phyloP scores from a whole-genome alignment of 1,140 invertebrate genomes.

The Neodiprion virginianus region DNA sequence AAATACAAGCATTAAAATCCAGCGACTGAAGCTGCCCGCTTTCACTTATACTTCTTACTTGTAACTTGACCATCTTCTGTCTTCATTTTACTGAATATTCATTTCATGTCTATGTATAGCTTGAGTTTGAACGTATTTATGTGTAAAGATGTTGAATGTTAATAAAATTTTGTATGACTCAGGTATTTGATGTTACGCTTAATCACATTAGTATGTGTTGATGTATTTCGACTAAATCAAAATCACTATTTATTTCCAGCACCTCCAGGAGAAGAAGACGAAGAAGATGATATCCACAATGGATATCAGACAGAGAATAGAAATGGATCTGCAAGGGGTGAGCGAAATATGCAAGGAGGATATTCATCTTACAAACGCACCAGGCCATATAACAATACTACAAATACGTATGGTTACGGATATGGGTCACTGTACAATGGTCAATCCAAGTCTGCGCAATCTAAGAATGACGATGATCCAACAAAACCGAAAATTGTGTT shows the following conservation, averaged over 20 bases:
- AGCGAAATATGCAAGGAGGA: constrained; percentile 29
- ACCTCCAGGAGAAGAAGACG: constrained; percentile 57
- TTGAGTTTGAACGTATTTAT: background rate
- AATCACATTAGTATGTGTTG: no score
- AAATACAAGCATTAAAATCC: no score
- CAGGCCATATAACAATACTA: background rate
- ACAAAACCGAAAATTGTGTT: constrained; percentile 48
- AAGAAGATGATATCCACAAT: constrained; percentile 52
- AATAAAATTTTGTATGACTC: no score
- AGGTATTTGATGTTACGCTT: no score
- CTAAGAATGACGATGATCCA: background rate
- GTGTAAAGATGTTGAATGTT: background rate
- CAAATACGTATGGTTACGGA: background rate
- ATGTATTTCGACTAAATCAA: background rate
- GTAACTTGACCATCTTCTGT: no score
- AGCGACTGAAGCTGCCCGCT: no score
- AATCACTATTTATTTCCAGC: constrained; percentile 36
- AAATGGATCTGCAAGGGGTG: constrained; percentile 24
- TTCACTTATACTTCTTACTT: no score
- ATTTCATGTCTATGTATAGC: background rate
- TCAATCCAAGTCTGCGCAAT: background rate
- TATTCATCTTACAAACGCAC: constrained; percentile 1
- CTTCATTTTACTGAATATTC: no score
- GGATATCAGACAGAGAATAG: constrained; percentile 46
- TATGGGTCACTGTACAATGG: background rate